Base-by-base conservation (phyloP, 2,797 vertebrate species). In the Amblyraja radiata region DNA sequence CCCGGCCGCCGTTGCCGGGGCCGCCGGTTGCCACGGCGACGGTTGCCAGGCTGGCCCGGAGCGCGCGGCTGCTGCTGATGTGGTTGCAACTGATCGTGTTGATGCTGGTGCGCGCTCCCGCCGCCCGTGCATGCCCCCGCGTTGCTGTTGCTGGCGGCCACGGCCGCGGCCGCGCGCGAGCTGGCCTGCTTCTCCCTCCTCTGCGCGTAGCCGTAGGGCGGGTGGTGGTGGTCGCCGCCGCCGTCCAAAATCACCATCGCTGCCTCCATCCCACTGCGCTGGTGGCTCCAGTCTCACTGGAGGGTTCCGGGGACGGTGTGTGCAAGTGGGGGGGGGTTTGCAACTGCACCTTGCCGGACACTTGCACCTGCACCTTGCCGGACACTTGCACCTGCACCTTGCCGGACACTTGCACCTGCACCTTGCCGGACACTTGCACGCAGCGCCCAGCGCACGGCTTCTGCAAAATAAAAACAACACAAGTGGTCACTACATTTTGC, bases 201-300 rank as follows among this genome's bases (percentile, higher is more conserved):
- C 54, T 97, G 97, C 0, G 98, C 98, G 36, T 98, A 99, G 13
- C 98, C 98, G 0, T 99, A 99, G 74, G 98, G 98, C 97, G 98
- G 96, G 97, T 99, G 98, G 94, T 97, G 98, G 94, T 98, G 99
- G 97, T 98, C 99, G 93, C 98, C 98, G 74, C 98, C 97, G 95
- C 97, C 97, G 93, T 99, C 99, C 0, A 98, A 98, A 9, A 98
- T 98, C 96, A 99, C 98, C 98, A 99, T 99, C 1, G 98, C 99
- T 77, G 99, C 99, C 97, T 99, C 99, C 98, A 99, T 99, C 95
- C 96, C 96, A 13, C 6, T 1, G 1, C 16, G 0, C 23, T 25
- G 18, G 76, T 92, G 71, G 39, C 54, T 71, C 71, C 71, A 92
- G 36, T 23, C 90, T 76, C 71, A 25, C 80, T 46, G 68, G 68